Conservation (phyloP, 2,797 vertebrate species). For the Etheostoma perlongum region DNA sequence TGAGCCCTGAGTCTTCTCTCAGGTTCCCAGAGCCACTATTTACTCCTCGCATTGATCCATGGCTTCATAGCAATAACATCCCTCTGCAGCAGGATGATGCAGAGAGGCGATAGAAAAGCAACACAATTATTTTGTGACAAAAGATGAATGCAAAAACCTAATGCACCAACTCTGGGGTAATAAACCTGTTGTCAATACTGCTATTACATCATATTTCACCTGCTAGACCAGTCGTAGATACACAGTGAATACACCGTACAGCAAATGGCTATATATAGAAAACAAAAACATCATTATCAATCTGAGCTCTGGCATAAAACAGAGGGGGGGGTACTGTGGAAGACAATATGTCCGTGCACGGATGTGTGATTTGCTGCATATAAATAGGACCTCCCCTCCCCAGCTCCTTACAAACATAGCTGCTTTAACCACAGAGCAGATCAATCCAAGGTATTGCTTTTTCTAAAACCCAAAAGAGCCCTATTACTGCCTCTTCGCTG, state of each 20-base stretch:
- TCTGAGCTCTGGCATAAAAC: constrained; percentile 69
- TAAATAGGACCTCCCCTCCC: constrained; percentile 40
- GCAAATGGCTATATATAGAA: constrained; percentile 81
- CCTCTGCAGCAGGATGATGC: constrained; percentile 64
- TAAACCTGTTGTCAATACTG: constrained; percentile 46
- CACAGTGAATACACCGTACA: constrained; percentile 60
- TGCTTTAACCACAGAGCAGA: constrained; percentile 50
- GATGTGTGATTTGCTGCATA: constrained; percentile 47
- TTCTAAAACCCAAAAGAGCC: constrained; percentile 61
- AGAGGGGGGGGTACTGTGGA: constrained; percentile 60
- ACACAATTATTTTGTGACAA: constrained; percentile 37
- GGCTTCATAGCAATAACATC: constrained; percentile 54
- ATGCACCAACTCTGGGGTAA: constrained; percentile 22
- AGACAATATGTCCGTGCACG: constrained; percentile 47
- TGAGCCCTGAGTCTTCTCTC: constrained; percentile 40
- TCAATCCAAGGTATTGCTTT: constrained; percentile 40
- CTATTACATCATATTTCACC: constrained; percentile 50
- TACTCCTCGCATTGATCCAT: constrained; percentile 58
- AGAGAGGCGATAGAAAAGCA: constrained; percentile 21
- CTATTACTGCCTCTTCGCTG: constrained; percentile 66
- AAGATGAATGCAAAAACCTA: constrained; percentile 15
- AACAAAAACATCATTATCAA: constrained; percentile 84
- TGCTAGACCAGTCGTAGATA: constrained; percentile 55
- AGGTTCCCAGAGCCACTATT: constrained; percentile 48
- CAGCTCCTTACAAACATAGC: constrained; percentile 29